phyloP scores from a whole-genome alignment of 2,113 vertebrate species.

The Benitochromis conjunctus region DNA sequence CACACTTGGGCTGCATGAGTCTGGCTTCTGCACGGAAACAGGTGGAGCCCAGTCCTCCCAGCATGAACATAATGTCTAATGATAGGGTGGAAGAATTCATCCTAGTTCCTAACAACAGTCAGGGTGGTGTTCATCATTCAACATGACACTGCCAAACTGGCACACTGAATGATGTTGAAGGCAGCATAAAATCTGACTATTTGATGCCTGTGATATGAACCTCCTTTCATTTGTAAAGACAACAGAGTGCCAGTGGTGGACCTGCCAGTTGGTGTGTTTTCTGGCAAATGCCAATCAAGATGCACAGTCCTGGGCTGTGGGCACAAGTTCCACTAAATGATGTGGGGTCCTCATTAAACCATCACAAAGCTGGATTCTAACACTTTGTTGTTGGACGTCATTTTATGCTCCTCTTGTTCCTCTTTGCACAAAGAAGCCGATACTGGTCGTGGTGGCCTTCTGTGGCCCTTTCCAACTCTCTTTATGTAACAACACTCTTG shows the following conservation, averaged over 20 bases:
- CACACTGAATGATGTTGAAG: background rate
- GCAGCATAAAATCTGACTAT: background rate
- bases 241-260: background rate
- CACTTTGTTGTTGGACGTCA: fast-evolving
- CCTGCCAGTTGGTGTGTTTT: background rate
- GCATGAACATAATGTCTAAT: background rate
- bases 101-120: background rate
- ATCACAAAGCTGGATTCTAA: background rate
- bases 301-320: background rate
- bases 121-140: background rate
- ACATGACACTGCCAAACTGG: background rate
- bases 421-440: background rate
- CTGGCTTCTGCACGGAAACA: too few species aligned
- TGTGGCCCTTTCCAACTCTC: background rate
- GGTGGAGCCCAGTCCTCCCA: background rate
- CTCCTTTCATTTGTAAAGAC: background rate
- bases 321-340: background rate
- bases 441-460: background rate
- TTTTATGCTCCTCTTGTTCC: background rate
- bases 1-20: background rate
- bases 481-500: background rate
- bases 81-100: background rate
- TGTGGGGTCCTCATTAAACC: background rate
- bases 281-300: background rate
- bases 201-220: background rate